Evolutionary conservation across 1,140 invertebrate species (phyloP), one percentile per base, ranked within the genome.

Genomic region (Bilobella aurantiaca): DNA sequence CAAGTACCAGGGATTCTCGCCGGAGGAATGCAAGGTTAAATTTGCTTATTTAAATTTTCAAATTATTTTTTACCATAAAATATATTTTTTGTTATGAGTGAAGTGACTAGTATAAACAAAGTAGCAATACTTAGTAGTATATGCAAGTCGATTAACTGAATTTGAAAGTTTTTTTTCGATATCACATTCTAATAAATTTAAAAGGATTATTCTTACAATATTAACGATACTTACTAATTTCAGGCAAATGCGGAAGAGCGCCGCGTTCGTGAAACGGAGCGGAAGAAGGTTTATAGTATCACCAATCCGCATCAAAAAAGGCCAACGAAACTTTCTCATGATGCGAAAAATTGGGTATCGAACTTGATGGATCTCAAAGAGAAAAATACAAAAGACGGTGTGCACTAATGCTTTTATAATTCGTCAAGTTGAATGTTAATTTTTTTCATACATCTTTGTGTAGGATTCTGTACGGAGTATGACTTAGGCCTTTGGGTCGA

Each of bases 11-110:
- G 93, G 96, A 79, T 91, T 93, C 65, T 88, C 89, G 16, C 79
- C 83, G 14, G 85, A 87, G 65, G 86, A 89, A 76, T 95, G 92
- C 76, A 86, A 87, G 79, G 89, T 87, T 70, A 75, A n/a, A n/a
- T n/a, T n/a, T n/a, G n/a, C n/a, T n/a, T n/a, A n/a, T n/a, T n/a
- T n/a, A n/a, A n/a, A n/a, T n/a, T n/a, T n/a, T n/a, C n/a, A n/a
- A n/a, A n/a, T n/a, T n/a, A n/a, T n/a, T n/a, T n/a, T n/a, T n/a
- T n/a, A n/a, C n/a, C n/a, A n/a, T n/a, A n/a, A n/a, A n/a, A n/a
- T n/a, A n/a, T n/a, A n/a, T n/a, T n/a, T n/a, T n/a, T n/a, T n/a
- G 82, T 82, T 16, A 28, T 63, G 14, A 12, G 2, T 8, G 3
- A 8, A 47, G 53, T 27, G n/a, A 18, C 53, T 28, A 29, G n/a